Evolutionary conservation across 2,888 invertebrate species (phyloP).

Genomic region (Metopia argyrocephala): DNA sequence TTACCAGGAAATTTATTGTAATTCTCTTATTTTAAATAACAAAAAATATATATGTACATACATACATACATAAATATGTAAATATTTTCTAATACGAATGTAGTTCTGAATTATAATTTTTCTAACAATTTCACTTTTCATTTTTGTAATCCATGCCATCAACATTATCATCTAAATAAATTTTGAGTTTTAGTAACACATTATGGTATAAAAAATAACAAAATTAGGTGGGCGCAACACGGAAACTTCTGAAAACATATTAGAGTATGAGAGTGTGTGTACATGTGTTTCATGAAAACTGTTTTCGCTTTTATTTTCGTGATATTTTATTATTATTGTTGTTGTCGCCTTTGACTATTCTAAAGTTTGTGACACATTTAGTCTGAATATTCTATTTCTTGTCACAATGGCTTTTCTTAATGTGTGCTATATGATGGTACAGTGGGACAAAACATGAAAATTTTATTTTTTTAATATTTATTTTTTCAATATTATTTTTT

Average conservation of each 20-base stretch:
- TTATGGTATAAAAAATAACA: slow-evolving; percentile 15
- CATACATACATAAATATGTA: no score
- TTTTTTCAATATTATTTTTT: no score
- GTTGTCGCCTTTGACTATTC: slow-evolving; percentile 10
- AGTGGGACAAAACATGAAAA: slow-evolving; percentile 25
- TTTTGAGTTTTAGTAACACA: slow-evolving; percentile 57
- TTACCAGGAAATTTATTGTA: slow-evolving; percentile 58
- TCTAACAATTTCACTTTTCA: slow-evolving; percentile 30
- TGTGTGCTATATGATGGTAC: slow-evolving; percentile 8
- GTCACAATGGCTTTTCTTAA: slow-evolving; percentile 23
- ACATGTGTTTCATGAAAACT: background rate
- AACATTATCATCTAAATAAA: slow-evolving; percentile 43
- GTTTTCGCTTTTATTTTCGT: slow-evolving; percentile 22
- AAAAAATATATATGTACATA: background rate
- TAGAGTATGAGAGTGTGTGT: background rate
- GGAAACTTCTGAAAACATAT: slow-evolving; percentile 53
- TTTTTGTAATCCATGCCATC: slow-evolving; percentile 44
- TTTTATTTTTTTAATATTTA: background rate
- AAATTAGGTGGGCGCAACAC: slow-evolving; percentile 60
- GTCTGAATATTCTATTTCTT: slow-evolving; percentile 33
- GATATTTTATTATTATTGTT: background rate
- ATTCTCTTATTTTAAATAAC: slow-evolving; percentile 31
- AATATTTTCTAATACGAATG: background rate
- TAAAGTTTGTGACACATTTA: slow-evolving; percentile 46
- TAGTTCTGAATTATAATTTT: slow-evolving; percentile 32